Percentiles rank a stretch among this genome's conserved stretches.
Conservation (phyloP, 2,797 vertebrate genomes). For the Lepus oiostolus region DNA sequence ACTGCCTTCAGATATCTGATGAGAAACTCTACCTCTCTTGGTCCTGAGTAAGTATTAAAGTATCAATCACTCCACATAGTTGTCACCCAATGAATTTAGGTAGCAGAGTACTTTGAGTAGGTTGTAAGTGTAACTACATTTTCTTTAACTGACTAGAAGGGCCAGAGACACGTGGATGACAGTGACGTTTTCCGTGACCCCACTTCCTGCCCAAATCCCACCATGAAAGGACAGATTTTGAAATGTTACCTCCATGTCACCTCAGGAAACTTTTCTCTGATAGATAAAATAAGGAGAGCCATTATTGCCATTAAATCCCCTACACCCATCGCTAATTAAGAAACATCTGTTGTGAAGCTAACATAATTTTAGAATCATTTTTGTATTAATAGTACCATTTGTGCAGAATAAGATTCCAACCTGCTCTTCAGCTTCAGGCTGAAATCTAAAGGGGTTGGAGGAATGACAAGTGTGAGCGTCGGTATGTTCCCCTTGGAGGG, state of each 20-base stretch:
- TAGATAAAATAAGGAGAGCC: not conserved
- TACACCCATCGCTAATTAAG: not conserved
- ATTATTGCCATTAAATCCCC: not conserved
- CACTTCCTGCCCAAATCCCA: not conserved
- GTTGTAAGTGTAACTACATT: not conserved
- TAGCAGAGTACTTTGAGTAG: not conserved
- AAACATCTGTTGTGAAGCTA: not conserved
- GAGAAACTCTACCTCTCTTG: not conserved
- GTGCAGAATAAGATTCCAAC: not conserved
- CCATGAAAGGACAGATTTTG: not conserved
- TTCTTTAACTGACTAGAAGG: not conserved
- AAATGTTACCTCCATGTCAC: not conserved
- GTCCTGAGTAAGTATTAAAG: not conserved
- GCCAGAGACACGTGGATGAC: not conserved
- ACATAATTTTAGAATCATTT: not conserved
- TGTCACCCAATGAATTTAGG: not conserved
- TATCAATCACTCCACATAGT: not conserved
- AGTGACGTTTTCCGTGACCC: not conserved
- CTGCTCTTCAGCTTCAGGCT: not conserved
- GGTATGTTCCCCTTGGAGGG: not conserved
- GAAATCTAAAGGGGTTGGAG: not conserved
- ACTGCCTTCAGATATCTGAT: too few species aligned
- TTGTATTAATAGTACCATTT: not conserved
- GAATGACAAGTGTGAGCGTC: accelerated
- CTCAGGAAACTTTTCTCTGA: not conserved